phyloP scores from a whole-genome alignment of 2,797 vertebrate genomes.

The Pitangus sulphuratus region DNA sequence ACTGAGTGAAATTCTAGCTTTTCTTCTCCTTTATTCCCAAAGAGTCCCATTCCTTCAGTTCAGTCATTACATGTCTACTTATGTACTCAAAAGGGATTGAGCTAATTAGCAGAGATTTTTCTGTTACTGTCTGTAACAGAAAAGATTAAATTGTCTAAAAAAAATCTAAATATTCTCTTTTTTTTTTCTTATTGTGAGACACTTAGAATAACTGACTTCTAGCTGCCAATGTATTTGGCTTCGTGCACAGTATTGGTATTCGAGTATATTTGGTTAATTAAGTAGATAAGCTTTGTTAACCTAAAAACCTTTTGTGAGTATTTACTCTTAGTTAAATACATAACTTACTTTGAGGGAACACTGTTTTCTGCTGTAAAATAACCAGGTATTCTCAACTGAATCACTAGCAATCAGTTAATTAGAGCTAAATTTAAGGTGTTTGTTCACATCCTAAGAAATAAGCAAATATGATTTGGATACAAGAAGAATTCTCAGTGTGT shows the following conservation, averaged over 20 bases:
- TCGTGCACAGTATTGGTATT: not conserved
- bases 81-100: not conserved
- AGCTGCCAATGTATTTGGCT: not conserved
- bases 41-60: not conserved
- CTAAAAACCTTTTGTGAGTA: not conserved
- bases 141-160: not conserved
- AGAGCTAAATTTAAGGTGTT: not conserved
- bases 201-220: not conserved
- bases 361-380: conserved; percentile 11
- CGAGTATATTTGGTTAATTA: not conserved
- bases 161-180: not conserved
- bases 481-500: not conserved
- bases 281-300: not conserved
- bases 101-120: not conserved
- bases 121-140: not conserved
- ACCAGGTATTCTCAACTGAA: not conserved
- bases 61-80: not conserved
- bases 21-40: not conserved
- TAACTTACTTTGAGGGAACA: not conserved
- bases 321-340: not conserved
- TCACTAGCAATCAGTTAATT: not conserved
- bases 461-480: not conserved
- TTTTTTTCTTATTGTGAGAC: not conserved
- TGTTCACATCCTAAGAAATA: not conserved
- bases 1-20: not conserved